Conservation (phyloP, 2,888 invertebrate genomes). For the Rhimphoctona megacephalus region DNA sequence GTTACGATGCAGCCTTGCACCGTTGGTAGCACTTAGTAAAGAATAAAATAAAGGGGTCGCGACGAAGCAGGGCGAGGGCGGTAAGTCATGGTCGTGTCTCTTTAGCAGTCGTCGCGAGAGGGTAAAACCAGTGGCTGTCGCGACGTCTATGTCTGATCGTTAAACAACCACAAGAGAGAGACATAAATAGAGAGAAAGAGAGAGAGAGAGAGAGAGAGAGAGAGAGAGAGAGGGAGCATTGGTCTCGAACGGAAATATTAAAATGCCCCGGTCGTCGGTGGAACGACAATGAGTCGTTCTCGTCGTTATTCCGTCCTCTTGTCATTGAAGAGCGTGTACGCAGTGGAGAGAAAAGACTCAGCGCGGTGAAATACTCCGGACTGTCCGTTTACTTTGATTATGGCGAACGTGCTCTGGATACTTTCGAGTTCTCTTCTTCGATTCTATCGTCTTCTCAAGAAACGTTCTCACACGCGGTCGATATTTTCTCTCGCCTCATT, state of each 20-base stretch:
- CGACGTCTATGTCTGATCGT: slow-evolving; percentile 66
- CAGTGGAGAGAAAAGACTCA: neutral
- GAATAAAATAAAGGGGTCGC: neutral
- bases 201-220: slow-evolving; percentile 3
- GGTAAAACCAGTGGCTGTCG: slow-evolving; percentile 75
- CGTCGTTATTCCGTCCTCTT: slow-evolving; percentile 29
- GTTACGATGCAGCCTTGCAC: neutral
- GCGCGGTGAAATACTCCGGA: slow-evolving; percentile 36
- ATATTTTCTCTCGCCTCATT: neutral
- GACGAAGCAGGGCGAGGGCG: neutral
- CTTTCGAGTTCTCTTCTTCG: slow-evolving; percentile 61
- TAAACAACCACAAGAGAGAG: neutral
- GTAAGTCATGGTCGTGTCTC: neutral
- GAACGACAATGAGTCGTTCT: slow-evolving; percentile 79
- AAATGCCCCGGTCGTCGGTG: slow-evolving; percentile 77
- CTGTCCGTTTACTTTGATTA: slow-evolving; percentile 66
- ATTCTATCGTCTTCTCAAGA: slow-evolving; percentile 3
- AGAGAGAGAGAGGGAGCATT: neutral
- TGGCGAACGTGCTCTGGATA: slow-evolving; percentile 83
- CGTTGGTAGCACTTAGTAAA: neutral
- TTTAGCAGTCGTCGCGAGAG: slow-evolving; percentile 37
- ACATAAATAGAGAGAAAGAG: neutral
- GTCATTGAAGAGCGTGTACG: slow-evolving; percentile 2
- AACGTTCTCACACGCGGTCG: neutral
- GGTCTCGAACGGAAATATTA: slow-evolving; percentile 79